Conservation (phyloP, 2,113 vertebrate genomes). For the Ahaetulla prasina region DNA sequence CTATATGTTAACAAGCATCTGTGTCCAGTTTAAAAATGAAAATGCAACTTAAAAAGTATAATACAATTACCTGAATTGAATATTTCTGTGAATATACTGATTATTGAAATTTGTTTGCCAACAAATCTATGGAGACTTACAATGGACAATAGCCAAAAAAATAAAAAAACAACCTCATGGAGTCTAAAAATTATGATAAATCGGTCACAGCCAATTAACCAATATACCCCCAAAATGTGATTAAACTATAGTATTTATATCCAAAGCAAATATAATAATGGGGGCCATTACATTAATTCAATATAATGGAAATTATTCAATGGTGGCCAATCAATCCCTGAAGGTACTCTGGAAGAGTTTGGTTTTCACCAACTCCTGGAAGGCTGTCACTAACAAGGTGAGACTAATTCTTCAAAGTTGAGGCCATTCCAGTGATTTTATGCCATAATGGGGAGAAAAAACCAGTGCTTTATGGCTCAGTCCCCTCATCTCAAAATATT, state of each 20-base stretch:
- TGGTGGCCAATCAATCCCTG: neutral
- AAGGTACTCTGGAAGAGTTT: neutral
- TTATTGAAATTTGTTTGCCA: neutral
- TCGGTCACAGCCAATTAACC: neutral
- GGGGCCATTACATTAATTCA: neutral
- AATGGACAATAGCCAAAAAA: neutral
- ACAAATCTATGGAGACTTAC: neutral
- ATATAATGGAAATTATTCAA: neutral
- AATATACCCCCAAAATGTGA: neutral
- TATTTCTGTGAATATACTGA: neutral
- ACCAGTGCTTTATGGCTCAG: neutral
- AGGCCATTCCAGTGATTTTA: neutral
- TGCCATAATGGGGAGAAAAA: neutral
- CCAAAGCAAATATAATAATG: neutral
- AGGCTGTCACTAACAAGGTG: neutral
- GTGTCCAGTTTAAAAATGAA: neutral
- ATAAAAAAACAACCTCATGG: neutral
- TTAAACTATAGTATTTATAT: neutral
- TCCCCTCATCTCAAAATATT: neutral
- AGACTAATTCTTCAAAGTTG: neutral
- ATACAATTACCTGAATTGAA: neutral
- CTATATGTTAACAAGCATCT: slow-evolving; percentile 41
- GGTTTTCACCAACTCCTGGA: neutral
- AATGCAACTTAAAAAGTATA: neutral
- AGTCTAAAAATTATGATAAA: neutral